Percentiles rank a stretch among this genome's conserved stretches.
phyloP scores from a whole-genome alignment of 2,113 vertebrate genomes.

The Platycercus adscitus region DNA sequence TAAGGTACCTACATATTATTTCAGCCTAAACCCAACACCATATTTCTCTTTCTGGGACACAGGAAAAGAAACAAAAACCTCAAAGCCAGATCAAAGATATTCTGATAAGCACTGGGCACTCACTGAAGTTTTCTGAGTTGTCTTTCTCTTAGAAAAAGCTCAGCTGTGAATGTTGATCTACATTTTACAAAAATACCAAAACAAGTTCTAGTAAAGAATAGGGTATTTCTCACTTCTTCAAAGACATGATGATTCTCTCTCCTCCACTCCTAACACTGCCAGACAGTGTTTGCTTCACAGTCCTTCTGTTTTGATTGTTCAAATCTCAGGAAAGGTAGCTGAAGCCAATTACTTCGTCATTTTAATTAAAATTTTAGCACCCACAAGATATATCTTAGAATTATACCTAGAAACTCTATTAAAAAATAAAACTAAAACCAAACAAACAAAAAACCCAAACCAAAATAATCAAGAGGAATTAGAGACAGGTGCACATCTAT shows the following conservation, averaged over 20 bases:
- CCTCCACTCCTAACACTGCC: background rate
- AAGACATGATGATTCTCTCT: background rate
- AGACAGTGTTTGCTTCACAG: background rate
- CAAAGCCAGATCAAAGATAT: background rate
- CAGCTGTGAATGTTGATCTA: background rate
- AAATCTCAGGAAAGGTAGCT: background rate
- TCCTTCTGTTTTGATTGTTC: background rate
- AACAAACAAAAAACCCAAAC: background rate
- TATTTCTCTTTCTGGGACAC: background rate
- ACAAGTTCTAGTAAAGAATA: background rate
- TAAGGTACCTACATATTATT: background rate
- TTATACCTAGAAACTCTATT: background rate
- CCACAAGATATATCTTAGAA: background rate
- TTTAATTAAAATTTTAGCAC: background rate
- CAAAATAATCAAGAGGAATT: background rate
- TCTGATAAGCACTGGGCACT: background rate
- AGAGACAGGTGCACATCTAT: background rate
- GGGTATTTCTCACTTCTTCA: background rate
- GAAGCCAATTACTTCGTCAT: background rate
- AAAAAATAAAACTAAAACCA: background rate
- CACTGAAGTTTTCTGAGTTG: background rate
- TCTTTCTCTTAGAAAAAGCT: background rate
- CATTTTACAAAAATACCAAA: background rate
- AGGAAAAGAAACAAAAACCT: rapidly evolving
- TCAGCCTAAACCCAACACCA: background rate